A percentile compares a stretch with the other conserved stretches of the same genome.
phyloP scores from a whole-genome alignment of 2,888 invertebrate species.

The Nephrotoma appendiculata region DNA sequence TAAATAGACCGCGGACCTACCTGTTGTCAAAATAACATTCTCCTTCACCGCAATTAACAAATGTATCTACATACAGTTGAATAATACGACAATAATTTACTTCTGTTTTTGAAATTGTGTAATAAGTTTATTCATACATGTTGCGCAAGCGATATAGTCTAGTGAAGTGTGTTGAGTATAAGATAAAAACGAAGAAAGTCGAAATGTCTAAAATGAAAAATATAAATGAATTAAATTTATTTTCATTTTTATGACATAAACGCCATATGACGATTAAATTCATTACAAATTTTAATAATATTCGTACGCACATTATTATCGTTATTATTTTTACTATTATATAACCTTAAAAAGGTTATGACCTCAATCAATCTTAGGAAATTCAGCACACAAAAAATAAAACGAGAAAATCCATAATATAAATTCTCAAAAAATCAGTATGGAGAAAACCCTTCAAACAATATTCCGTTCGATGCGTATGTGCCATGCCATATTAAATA shows the following conservation, averaged over 20 bases:
- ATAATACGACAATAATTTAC: not conserved
- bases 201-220: not conserved
- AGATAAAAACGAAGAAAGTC: not conserved
- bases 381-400: not conserved
- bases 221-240: not conserved
- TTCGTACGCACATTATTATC: not conserved
- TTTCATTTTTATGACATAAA: not conserved
- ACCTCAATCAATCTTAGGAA: not conserved
- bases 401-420: not conserved
- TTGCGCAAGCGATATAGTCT: not conserved
- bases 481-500: not conserved
- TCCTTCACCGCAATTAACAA: not conserved
- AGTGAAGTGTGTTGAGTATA: not conserved
- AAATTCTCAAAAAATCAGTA: not conserved
- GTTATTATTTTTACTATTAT: not conserved
- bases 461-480: not conserved
- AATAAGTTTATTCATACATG: not conserved
- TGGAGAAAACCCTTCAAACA: not conserved
- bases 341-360: not conserved
- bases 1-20: not conserved
- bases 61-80: not conserved
- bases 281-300: not conserved
- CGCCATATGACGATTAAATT: not conserved
- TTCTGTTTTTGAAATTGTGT: not conserved
- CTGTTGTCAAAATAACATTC: not conserved